Conservation (phyloP, 1,140 invertebrate species). For the Caenorhabditis latens region DNA sequence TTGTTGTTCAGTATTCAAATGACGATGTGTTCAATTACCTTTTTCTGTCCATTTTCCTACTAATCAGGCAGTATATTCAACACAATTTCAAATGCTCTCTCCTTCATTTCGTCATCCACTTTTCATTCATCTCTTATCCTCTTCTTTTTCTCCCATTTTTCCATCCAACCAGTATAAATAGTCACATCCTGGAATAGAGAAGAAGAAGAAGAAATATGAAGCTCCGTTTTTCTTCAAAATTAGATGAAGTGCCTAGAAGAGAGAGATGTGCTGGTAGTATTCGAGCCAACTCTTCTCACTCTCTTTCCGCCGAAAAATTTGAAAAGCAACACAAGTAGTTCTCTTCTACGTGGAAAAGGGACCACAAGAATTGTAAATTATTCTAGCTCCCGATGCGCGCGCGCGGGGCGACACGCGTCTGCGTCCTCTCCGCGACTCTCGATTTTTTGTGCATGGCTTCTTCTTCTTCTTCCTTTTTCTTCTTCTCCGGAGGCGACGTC, state of each 20-base stretch:
- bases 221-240: constrained; percentile 41
- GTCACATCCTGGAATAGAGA: constrained; percentile 11
- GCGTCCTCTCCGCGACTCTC: constrained; percentile 52
- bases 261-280: not conserved
- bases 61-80: constrained; percentile 47
- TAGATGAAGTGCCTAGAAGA: constrained; percentile 18
- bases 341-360: not conserved
- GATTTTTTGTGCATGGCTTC: constrained; percentile 54
- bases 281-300: not conserved
- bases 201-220: constrained; percentile 33
- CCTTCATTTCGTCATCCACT: not conserved
- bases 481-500: constrained; percentile 12
- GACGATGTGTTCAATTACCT: not conserved
- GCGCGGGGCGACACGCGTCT: constrained; percentile 5
- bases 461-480: not conserved
- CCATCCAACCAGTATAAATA: constrained; percentile 13
- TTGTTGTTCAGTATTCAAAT: not conserved
- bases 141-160: not conserved
- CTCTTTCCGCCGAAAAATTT: not conserved
- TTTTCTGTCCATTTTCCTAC: not conserved
- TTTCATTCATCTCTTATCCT: not conserved
- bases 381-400: constrained; percentile 48
- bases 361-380: constrained; percentile 56
- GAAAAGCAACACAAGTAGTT: constrained; percentile 17
- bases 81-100: not conserved